phyloP scores from a whole-genome alignment of 2,888 invertebrate species.

The Limenitis camilla region DNA sequence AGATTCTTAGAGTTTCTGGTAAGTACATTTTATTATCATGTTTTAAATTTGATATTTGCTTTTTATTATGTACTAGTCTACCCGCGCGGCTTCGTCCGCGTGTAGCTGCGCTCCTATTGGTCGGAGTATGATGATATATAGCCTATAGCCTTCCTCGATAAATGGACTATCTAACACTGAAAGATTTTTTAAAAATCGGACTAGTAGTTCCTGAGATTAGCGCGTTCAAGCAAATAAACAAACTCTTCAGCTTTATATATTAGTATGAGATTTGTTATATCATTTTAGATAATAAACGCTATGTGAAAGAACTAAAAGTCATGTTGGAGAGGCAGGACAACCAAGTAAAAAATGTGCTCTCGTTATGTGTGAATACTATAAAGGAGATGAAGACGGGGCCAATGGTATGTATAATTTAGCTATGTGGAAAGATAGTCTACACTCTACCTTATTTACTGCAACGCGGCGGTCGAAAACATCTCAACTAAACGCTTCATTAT shows the following conservation, averaged over 20 bases:
- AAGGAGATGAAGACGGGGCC: slow-evolving; percentile 43
- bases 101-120: no score
- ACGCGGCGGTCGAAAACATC: no score
- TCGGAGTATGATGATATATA: no score
- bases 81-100: no score
- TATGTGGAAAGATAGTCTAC: neutral
- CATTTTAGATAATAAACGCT: slow-evolving; percentile 41
- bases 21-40: slow-evolving; percentile 19
- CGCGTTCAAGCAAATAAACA: neutral
- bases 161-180: no score
- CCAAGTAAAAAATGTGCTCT: slow-evolving; percentile 44
- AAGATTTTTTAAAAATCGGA: no score
- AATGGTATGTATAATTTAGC: slow-evolving; percentile 29
- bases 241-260: neutral
- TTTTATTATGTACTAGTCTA: no score
- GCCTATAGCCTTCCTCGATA: no score
- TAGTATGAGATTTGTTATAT: neutral
- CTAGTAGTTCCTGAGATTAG: no score
- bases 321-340: slow-evolving; percentile 42
- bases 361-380: slow-evolving; percentile 46
- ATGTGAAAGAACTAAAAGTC: slow-evolving; percentile 40
- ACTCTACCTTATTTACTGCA: neutral
- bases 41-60: neutral
- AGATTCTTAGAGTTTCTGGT: slow-evolving; percentile 48
- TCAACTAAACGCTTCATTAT: no score